phyloP scores from a whole-genome alignment of 2,888 invertebrate genomes.

The Trachelus stipa region DNA sequence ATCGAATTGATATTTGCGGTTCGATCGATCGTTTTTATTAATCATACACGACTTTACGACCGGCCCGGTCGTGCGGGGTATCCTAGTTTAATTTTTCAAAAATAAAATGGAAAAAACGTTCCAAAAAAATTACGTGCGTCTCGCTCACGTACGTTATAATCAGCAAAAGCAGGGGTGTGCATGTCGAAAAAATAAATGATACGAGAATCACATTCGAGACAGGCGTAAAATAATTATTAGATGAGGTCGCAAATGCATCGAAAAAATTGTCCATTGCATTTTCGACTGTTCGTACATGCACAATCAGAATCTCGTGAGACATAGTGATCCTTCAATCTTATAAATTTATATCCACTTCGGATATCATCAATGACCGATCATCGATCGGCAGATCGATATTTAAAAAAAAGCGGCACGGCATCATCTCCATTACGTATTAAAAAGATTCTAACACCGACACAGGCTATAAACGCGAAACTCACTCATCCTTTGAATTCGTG shows the following conservation, averaged over 20 bases:
- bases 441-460: slow-evolving; percentile 1
- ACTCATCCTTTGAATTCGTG: slow-evolving; percentile 63
- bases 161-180: not conserved
- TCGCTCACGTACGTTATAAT: not conserved
- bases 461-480: slow-evolving; percentile 26
- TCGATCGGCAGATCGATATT: slow-evolving; percentile 11
- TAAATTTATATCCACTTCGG: not conserved
- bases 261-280: not conserved
- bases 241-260: not conserved
- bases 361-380: not conserved
- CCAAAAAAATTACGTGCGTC: not conserved
- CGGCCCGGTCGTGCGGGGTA: not conserved
- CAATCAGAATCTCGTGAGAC: not conserved
- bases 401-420: slow-evolving; percentile 7
- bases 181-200: not conserved
- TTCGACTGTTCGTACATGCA: not conserved
- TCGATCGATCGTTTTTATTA: not conserved
- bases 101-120: not conserved
- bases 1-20: not conserved
- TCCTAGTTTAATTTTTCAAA: not conserved
- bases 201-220: not conserved
- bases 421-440: not conserved
- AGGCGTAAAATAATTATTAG: not conserved
- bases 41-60: not conserved
- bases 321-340: too few relatives aligned